A percentile compares a stretch with the other conserved stretches of the same genome.
Conservation (phyloP, 2,797 vertebrate species). For the Centroberyx gerrardi region DNA sequence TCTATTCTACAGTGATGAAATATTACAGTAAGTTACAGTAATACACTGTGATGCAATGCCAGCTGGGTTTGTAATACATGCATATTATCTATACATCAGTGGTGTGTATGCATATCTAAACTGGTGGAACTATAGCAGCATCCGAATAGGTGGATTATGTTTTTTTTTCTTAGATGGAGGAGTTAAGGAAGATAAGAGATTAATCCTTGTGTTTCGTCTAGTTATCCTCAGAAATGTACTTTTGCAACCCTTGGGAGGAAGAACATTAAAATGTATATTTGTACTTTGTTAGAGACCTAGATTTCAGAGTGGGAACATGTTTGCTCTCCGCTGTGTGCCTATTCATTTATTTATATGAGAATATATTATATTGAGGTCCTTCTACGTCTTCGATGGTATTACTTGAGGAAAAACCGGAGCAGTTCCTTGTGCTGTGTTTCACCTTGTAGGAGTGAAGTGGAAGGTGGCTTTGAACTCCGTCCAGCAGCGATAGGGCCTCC, state of each 20-base stretch:
- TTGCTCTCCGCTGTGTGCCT: background rate
- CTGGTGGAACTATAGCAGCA: background rate
- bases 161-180: conserved; percentile 13
- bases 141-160: conserved; percentile 36
- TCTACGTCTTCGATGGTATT: background rate
- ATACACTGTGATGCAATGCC: conserved; percentile 24
- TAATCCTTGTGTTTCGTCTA: background rate
- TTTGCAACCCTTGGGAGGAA: background rate
- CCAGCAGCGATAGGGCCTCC: conserved; percentile 78
- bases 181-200: conserved; percentile 30
- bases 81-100: conserved; percentile 8
- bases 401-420: background rate
- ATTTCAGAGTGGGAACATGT: background rate
- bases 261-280: conserved; percentile 7
- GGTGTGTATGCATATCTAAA: conserved; percentile 4
- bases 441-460: conserved; percentile 74
- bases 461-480: conserved; percentile 65
- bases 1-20: conserved; percentile 39
- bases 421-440: conserved; percentile 11
- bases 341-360: background rate
- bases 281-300: conserved; percentile 5
- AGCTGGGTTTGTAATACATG: conserved; percentile 28
- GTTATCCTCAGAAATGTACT: conserved; percentile 15
- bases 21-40: conserved; percentile 45
- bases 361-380: background rate